Evolutionary conservation across 2,797 vertebrate species (phyloP).

Genomic region (Yasuhikotakia modesta): DNA sequence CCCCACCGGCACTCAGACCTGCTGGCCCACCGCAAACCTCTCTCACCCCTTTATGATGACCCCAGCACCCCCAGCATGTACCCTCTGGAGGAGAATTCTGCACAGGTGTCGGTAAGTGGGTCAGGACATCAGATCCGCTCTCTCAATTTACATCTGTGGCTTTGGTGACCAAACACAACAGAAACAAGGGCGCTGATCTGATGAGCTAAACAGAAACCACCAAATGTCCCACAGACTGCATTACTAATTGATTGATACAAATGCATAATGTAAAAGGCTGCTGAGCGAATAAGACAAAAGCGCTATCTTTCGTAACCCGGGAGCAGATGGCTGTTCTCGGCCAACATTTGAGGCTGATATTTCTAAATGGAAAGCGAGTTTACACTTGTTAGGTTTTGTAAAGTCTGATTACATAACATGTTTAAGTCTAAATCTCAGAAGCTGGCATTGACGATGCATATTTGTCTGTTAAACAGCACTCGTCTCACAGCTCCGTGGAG

Average conservation of each 20-base stretch:
- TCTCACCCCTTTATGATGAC: slow-evolving; percentile 82
- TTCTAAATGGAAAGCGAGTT: slow-evolving; percentile 15
- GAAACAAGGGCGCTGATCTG: slow-evolving; percentile 34
- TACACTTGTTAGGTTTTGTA: slow-evolving; percentile 20
- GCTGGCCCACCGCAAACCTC: slow-evolving; percentile 72
- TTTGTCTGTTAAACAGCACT: slow-evolving; percentile 57
- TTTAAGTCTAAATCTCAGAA: slow-evolving; percentile 21
- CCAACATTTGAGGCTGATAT: slow-evolving; percentile 2
- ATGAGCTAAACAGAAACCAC: slow-evolving; percentile 18
- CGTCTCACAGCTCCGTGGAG: slow-evolving; percentile 64
- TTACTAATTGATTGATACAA: slow-evolving; percentile 57
- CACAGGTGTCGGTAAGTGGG: slow-evolving; percentile 74
- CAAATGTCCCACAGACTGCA: slow-evolving; percentile 39
- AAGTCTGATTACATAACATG: neutral
- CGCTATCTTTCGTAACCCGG: neutral
- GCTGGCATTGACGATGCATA: neutral
- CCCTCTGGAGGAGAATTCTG: slow-evolving; percentile 66
- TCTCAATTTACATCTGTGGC: slow-evolving; percentile 69
- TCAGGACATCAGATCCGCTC: slow-evolving; percentile 69
- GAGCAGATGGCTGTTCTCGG: neutral
- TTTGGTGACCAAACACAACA: slow-evolving; percentile 35
- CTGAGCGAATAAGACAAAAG: slow-evolving; percentile 22
- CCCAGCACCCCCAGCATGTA: slow-evolving; percentile 81
- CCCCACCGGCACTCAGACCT: slow-evolving; percentile 78
- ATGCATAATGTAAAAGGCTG: slow-evolving; percentile 58